A percentile compares a stretch with the other conserved stretches of the same genome.
Evolutionary conservation across 2,113 vertebrate species (phyloP).

Genomic region (Lophura nycthemera): DNA sequence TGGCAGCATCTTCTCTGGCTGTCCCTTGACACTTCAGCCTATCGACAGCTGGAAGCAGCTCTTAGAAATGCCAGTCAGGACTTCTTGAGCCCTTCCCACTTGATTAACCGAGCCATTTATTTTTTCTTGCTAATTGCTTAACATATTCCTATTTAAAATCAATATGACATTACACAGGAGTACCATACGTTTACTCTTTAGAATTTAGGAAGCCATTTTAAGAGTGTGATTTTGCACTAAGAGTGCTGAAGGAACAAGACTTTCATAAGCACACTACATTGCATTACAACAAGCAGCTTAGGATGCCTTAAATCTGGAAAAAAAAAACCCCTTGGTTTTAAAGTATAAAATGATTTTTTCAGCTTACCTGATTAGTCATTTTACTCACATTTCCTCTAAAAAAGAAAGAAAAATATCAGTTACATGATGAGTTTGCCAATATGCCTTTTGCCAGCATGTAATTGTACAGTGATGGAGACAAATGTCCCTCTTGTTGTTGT

Average conservation of each 20-base stretch:
- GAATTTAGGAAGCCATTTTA: neutral
- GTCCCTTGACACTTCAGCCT: neutral
- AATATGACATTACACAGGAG: neutral
- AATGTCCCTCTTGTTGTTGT: constrained; percentile 45
- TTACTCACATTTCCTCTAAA: constrained; percentile 28
- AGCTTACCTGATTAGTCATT: neutral
- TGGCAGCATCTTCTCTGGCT: neutral
- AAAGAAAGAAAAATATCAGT: neutral
- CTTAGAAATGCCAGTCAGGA: neutral
- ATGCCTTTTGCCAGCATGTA: constrained; percentile 36
- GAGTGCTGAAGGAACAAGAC: neutral
- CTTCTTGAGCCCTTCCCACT: neutral
- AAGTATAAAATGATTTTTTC: neutral
- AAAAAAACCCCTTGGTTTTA: neutral
- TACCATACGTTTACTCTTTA: neutral
- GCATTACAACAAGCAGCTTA: neutral
- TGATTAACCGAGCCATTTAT: neutral
- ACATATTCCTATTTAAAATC: neutral
- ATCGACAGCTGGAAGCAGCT: neutral
- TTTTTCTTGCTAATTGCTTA: neutral
- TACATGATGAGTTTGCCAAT: neutral
- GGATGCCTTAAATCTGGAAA: neutral
- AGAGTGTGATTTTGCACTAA: neutral
- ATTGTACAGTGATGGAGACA: constrained; percentile 51
- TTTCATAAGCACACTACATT: neutral